phyloP scores from a whole-genome alignment of 2,888 invertebrate genomes.

The Platynereis dumerilii region DNA sequence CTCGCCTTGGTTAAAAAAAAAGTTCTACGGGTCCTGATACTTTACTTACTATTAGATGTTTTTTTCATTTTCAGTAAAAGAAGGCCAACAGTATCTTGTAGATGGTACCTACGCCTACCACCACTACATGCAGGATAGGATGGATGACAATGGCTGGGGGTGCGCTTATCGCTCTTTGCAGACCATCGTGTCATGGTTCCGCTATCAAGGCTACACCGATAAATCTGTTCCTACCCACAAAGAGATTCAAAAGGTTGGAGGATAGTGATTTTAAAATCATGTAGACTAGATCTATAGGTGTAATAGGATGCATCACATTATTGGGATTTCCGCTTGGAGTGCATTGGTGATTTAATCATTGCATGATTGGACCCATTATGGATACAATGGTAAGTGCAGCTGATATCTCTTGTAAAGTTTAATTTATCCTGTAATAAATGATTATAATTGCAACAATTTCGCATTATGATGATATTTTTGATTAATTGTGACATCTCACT shows the following conservation, averaged over 20 bases:
- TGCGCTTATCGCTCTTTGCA: conserved; percentile 98
- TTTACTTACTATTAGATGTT: neutral
- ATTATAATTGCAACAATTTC: too few species aligned
- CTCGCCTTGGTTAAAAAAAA: too few species aligned
- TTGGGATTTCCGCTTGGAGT: too few species aligned
- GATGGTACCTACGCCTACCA: conserved; percentile 90
- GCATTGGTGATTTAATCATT: too few species aligned
- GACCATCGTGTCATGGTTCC: conserved; percentile 95
- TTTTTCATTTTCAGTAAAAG: conserved; percentile 31
- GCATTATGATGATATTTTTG: too few species aligned
- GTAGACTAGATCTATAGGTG: too few species aligned
- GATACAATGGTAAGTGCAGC: too few species aligned
- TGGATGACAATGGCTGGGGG: conserved; percentile 98
- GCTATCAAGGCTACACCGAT: conserved; percentile 66
- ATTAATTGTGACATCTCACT: too few species aligned
- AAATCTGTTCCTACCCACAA: conserved; percentile 73
- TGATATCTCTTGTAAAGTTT: too few species aligned
- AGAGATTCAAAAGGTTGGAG: conserved; percentile 78
- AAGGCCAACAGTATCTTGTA: conserved; percentile 65
- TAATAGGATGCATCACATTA: neutral
- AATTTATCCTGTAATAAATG: too few species aligned
- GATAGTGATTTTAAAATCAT: neutral
- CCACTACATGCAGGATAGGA: conserved; percentile 88
- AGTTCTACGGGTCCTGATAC: too few species aligned
- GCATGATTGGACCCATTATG: too few species aligned